Conservation (phyloP, 2,797 vertebrate genomes). For the Cryptoblepharus egeriae region DNA sequence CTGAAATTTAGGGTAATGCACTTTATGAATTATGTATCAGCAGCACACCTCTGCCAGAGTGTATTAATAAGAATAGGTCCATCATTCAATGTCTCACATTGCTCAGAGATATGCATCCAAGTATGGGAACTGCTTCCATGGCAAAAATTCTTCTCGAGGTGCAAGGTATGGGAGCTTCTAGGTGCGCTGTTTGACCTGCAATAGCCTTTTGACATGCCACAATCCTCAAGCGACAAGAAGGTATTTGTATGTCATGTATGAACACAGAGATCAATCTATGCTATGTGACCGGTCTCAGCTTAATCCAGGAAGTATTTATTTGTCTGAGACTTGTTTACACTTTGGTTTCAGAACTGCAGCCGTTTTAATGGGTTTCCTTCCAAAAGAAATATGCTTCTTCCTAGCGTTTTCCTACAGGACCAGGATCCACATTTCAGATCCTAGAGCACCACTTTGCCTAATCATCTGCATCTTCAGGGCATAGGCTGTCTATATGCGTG, state of each 20-base stretch:
- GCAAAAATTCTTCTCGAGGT: background rate
- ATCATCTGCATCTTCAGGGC: too few species aligned
- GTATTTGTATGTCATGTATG: too few species aligned
- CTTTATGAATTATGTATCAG: background rate
- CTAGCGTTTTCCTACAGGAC: too few species aligned
- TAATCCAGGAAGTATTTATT: background rate
- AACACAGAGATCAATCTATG: background rate
- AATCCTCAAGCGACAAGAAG: background rate
- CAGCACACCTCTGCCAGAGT: background rate
- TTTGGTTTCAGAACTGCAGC: conserved; percentile 1
- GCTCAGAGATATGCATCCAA: background rate
- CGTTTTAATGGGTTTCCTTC: conserved; percentile 5
- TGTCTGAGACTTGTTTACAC: background rate
- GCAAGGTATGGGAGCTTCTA: background rate
- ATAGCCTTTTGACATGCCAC: background rate
- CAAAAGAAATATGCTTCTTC: too few species aligned
- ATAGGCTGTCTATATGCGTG: too few species aligned
- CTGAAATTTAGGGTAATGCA: background rate
- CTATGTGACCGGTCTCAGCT: background rate
- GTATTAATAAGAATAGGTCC: background rate
- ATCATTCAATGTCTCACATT: background rate
- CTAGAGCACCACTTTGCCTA: too few species aligned
- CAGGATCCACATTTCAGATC: too few species aligned
- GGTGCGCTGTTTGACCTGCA: background rate
- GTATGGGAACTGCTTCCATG: background rate